Conservation (phyloP, 2,113 vertebrate genomes). For the Sapajus apella region DNA sequence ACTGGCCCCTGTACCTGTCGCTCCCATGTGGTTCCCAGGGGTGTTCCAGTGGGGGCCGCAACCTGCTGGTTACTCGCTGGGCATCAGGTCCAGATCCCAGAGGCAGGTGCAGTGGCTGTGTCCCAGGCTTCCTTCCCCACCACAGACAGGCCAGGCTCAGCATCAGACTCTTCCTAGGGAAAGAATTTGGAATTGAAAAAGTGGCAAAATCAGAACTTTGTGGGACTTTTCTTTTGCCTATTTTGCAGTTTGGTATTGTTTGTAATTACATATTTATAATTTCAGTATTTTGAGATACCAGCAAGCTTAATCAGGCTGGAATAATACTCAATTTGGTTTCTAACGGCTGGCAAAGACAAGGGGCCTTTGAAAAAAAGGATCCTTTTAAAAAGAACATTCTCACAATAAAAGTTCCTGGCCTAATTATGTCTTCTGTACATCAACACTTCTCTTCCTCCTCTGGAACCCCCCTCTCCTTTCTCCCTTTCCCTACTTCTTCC, state of each 20-base stretch:
- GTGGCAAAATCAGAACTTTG: background rate
- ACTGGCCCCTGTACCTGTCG: background rate
- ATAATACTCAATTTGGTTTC: background rate
- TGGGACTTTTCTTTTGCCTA: background rate
- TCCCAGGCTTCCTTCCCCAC: background rate
- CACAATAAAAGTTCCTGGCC: background rate
- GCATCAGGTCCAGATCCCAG: background rate
- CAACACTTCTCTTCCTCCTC: background rate
- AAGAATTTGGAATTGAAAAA: background rate
- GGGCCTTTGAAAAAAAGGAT: background rate
- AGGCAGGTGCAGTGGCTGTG: background rate
- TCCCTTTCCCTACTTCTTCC: background rate
- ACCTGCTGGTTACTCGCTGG: background rate
- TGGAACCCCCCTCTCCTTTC: background rate
- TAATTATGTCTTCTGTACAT: background rate
- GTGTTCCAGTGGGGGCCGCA: accelerated
- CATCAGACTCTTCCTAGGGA: background rate
- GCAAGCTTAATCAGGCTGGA: background rate
- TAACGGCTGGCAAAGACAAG: background rate
- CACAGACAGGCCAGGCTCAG: background rate
- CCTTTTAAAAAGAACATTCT: background rate
- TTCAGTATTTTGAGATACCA: background rate
- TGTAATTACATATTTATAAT: background rate
- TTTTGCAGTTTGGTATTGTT: background rate
- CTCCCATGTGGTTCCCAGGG: background rate